Evolutionary conservation across 2,888 invertebrate species (phyloP).

Genomic region (Hoplodrina ambigua): DNA sequence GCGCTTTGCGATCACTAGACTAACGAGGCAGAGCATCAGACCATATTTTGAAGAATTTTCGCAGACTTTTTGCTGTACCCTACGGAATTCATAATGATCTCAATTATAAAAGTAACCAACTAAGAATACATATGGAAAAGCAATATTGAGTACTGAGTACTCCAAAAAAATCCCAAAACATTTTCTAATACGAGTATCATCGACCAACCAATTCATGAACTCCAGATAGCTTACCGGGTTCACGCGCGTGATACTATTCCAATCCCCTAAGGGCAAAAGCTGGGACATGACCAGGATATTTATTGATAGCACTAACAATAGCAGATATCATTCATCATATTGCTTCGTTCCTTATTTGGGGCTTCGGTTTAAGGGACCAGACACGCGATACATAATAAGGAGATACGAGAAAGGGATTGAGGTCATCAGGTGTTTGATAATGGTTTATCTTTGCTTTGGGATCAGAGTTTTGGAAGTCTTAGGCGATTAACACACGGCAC

Average conservation of each 20-base stretch:
- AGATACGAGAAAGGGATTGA: slow-evolving; percentile 22
- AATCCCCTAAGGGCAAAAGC: slow-evolving; percentile 34
- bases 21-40: too few species aligned
- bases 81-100: too few species aligned
- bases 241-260: slow-evolving; percentile 21
- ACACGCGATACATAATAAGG: slow-evolving; percentile 47
- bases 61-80: too few species aligned
- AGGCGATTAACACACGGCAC: too few species aligned
- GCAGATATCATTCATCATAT: slow-evolving; percentile 42
- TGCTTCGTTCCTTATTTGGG: slow-evolving; percentile 38
- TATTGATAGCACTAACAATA: slow-evolving; percentile 37
- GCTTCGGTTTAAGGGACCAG: slow-evolving; percentile 35
- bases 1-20: too few species aligned
- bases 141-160: too few species aligned
- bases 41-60: too few species aligned
- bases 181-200: too few species aligned
- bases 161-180: too few species aligned
- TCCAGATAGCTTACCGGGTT: slow-evolving; percentile 1
- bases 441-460: background rate
- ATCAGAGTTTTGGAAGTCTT: background rate
- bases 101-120: too few species aligned
- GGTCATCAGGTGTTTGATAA: slow-evolving; percentile 25
- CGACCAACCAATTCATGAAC: background rate
- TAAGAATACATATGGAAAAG: too few species aligned
- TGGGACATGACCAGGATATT: slow-evolving; percentile 39